Conservation (phyloP, 2,888 invertebrate genomes). For the Congeria kusceri region DNA sequence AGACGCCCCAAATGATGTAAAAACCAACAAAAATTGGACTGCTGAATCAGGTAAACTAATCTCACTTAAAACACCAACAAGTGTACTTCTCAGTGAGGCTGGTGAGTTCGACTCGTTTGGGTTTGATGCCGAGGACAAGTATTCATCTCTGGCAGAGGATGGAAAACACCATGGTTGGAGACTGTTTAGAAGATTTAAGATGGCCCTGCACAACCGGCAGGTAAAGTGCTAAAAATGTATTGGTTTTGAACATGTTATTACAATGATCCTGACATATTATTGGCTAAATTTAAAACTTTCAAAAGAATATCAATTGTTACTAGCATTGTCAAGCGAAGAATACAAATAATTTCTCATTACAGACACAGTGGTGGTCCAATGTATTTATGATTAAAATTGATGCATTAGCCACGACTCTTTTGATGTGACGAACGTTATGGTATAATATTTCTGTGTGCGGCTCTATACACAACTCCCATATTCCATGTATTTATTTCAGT, state of each 20-base stretch:
- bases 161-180: constrained; percentile 22
- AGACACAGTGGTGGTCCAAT: no score
- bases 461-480: no score
- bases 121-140: constrained; percentile 29
- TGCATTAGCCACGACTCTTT: no score
- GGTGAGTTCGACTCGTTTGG: constrained; percentile 43
- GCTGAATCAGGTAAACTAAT: neutral
- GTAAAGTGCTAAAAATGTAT: neutral
- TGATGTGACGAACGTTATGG: no score
- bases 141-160: constrained; percentile 11
- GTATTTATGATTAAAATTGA: no score
- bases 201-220: constrained; percentile 18
- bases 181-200: constrained; percentile 30
- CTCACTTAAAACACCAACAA: constrained; percentile 36
- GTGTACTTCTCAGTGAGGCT: constrained; percentile 11
- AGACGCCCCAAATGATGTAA: constrained; percentile 7
- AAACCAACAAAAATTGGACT: constrained; percentile 18
- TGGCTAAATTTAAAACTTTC: no score
- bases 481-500: neutral
- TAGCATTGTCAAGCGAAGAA: no score
- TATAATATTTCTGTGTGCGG: no score
- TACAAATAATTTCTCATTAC: no score
- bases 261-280: no score
- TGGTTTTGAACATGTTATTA: no score
- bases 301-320: no score